phyloP scores from a whole-genome alignment of 2,797 vertebrate genomes.

The Octomys mimax region DNA sequence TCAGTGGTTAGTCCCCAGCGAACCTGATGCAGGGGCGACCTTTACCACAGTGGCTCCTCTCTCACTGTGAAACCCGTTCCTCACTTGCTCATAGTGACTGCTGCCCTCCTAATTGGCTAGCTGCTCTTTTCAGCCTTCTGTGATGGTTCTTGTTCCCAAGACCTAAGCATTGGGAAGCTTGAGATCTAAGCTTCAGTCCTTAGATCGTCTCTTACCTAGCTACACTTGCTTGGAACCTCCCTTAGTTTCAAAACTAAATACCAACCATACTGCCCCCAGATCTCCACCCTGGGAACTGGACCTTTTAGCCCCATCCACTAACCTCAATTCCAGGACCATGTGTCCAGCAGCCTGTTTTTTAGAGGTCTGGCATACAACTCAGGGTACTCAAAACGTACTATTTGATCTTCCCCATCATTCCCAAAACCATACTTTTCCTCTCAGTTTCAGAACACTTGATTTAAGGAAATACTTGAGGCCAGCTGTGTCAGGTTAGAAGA shows the following conservation, averaged over 20 bases:
- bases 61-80: background rate
- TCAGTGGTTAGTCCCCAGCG: background rate
- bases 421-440: background rate
- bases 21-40: accelerated
- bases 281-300: background rate
- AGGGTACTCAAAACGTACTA: background rate
- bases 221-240: background rate
- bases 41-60: no score
- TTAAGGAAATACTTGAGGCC: background rate
- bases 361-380: background rate
- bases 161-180: background rate
- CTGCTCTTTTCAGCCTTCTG: background rate
- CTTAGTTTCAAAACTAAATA: background rate
- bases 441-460: background rate
- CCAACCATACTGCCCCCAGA: background rate
- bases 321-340: background rate
- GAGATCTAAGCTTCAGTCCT: background rate
- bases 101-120: background rate
- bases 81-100: background rate
- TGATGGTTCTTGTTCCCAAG: background rate
- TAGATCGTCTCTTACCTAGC: background rate
- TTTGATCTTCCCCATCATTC: background rate
- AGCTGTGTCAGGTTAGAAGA: background rate
- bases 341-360: background rate
- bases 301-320: background rate